These are phyloP conservation scores for Perizoma flavofasciatum DNA, from an alignment of 2,888 invertebrate species.

Conservation along the genomic window DNA sequence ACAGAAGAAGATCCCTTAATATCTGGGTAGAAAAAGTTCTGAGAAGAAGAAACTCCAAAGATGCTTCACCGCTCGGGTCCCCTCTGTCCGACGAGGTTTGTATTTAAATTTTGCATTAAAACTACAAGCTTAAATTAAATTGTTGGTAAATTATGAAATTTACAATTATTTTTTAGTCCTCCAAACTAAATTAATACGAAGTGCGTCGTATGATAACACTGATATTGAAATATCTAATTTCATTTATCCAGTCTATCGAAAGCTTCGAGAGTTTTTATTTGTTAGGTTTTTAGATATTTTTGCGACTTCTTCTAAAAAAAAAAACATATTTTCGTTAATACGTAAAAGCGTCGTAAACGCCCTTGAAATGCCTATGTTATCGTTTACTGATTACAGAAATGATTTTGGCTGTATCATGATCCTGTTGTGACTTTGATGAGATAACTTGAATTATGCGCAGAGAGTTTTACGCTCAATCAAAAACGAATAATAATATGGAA, in stretches of 20 bases:
- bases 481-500: not conserved
- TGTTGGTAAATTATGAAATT: not conserved
- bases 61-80: slow-evolving; percentile 42
- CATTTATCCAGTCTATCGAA: no score
- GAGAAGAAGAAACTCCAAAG: slow-evolving; percentile 54
- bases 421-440: slow-evolving; percentile 42
- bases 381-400: slow-evolving; percentile 63
- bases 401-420: slow-evolving; percentile 43
- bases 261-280: not conserved
- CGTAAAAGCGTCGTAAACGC: slow-evolving; percentile 49
- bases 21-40: slow-evolving; percentile 58
- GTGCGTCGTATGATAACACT: no score
- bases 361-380: slow-evolving; percentile 75
- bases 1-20: slow-evolving; percentile 58
- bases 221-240: no score
- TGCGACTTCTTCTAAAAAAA: not conserved
- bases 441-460: slow-evolving; percentile 27
- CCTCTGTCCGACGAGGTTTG: slow-evolving; percentile 55
- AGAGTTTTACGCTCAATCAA: slow-evolving; percentile 3
- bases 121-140: not conserved
- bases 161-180: no score
- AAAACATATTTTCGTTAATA: slow-evolving; percentile 40
- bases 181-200: no score
- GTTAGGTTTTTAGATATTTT: not conserved
- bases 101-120: not conserved